Conservation (phyloP, 2,113 vertebrate species). For the Psittacara wagleri region DNA sequence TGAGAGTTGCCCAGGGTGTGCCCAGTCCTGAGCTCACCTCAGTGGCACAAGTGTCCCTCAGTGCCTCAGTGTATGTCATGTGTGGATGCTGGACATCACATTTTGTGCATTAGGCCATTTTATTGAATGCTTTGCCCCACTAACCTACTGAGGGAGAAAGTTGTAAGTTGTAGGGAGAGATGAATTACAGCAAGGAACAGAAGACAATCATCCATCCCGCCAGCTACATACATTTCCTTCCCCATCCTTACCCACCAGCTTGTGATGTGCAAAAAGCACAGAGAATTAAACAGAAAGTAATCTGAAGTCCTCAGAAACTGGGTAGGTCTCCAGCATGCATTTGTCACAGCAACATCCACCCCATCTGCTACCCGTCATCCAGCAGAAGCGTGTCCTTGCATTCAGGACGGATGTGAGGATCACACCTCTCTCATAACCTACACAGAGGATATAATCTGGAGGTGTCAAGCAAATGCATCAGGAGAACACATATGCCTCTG, state of each 20-base stretch:
- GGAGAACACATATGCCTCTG: not conserved
- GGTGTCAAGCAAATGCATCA: not conserved
- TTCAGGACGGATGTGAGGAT: not conserved
- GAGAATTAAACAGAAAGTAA: not conserved
- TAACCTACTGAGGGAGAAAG: not conserved
- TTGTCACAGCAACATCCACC: not conserved
- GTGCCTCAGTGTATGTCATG: not conserved
- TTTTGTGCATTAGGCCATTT: not conserved
- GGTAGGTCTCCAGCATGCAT: not conserved
- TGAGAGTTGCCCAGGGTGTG: not conserved
- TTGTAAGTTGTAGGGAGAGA: not conserved
- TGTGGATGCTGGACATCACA: accelerated
- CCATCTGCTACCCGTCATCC: not conserved
- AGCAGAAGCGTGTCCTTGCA: not conserved
- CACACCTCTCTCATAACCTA: not conserved
- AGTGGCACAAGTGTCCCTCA: not conserved
- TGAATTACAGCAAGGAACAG: not conserved
- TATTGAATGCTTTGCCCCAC: not conserved
- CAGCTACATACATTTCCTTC: not conserved
- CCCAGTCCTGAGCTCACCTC: not conserved
- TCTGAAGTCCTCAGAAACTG: not conserved
- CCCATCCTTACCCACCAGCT: not conserved
- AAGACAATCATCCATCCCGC: not conserved
- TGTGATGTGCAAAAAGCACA: not conserved
- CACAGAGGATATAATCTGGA: not conserved